phyloP scores from a whole-genome alignment of 2,797 vertebrate species.

The Poecilia velifera region DNA sequence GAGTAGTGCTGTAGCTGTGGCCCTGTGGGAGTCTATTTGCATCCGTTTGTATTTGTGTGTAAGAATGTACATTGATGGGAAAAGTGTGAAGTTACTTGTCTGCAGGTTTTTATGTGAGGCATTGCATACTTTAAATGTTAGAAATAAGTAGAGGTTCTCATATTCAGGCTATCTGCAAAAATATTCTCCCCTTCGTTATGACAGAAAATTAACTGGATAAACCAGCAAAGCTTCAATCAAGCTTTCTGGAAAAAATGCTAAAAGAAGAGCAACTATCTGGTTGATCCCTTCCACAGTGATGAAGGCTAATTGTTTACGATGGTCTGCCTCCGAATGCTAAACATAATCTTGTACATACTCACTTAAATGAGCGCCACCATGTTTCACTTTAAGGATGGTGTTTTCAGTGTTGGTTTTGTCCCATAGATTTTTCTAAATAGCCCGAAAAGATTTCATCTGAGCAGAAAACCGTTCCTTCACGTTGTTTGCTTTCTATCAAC shows the following conservation, averaged over 20 bases:
- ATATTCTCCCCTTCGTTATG: neutral
- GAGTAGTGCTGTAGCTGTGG: conserved; percentile 14
- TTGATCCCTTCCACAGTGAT: neutral
- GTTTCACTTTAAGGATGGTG: neutral
- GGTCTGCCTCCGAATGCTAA: neutral
- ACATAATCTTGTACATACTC: neutral
- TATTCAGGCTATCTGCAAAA: neutral
- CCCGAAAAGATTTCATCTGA: neutral
- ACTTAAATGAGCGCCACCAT: neutral
- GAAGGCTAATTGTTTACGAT: neutral
- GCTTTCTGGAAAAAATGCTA: neutral
- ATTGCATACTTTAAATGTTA: neutral
- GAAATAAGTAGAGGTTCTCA: neutral
- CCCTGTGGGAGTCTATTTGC: conserved; percentile 33
- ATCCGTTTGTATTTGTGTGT: conserved; percentile 34
- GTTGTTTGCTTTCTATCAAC: neutral
- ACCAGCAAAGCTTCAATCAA: neutral
- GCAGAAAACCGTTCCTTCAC: neutral
- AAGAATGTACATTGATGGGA: neutral
- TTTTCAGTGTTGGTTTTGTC: neutral
- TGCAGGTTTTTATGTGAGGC: neutral
- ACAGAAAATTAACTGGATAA: neutral
- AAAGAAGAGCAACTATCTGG: neutral
- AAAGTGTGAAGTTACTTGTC: neutral
- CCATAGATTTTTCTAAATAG: neutral